phyloP scores from a whole-genome alignment of 2,113 vertebrate species.

The Xiphorhynchus elegans region DNA sequence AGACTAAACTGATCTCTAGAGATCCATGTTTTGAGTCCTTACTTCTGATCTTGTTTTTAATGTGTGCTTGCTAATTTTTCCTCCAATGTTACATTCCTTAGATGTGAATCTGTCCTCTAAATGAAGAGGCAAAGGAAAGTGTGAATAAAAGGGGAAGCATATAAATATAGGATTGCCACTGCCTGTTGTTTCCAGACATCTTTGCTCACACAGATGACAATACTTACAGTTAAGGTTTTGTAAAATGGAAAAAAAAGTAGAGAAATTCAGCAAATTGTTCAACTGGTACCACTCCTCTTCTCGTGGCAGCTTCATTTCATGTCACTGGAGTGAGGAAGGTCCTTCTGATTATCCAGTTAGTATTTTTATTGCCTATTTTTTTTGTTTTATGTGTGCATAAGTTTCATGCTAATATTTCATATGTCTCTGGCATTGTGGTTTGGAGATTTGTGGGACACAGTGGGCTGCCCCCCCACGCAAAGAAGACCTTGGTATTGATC shows the following conservation, averaged over 20 bases:
- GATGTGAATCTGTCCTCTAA: neutral
- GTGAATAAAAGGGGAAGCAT: neutral
- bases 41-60: neutral
- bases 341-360: neutral
- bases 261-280: neutral
- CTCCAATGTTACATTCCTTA: neutral
- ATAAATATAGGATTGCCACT: neutral
- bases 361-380: neutral
- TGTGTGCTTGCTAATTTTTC: neutral
- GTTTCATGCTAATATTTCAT: neutral
- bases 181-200: neutral
- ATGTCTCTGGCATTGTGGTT: neutral
- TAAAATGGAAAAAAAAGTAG: neutral
- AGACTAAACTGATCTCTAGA: neutral
- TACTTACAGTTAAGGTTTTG: neutral
- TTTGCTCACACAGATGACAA: neutral
- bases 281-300: neutral
- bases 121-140: accelerated
- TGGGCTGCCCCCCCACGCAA: neutral
- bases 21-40: neutral
- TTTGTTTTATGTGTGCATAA: neutral
- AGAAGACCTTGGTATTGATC: neutral
- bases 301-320: neutral
- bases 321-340: neutral
- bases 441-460: neutral